phyloP scores from a whole-genome alignment of 2,888 invertebrate species.

The Nymphalis c-album region DNA sequence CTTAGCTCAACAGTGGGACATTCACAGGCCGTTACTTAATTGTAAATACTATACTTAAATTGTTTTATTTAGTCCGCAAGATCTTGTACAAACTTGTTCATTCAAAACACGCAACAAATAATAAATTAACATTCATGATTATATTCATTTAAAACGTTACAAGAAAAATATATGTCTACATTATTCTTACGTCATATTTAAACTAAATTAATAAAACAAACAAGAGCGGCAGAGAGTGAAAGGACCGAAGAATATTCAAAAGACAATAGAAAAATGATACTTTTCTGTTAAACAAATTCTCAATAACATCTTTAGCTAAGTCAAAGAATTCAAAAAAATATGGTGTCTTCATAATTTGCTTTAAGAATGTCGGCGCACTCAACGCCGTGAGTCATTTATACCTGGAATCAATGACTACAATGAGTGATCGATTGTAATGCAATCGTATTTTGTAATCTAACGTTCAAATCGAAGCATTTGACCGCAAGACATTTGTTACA shows the following conservation, averaged over 20 bases:
- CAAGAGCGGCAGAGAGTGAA: conserved; percentile 55
- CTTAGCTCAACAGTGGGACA: too few relatives aligned
- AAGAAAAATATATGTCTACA: conserved; percentile 41
- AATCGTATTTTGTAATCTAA: conserved; percentile 60
- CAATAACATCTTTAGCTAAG: conserved; percentile 47
- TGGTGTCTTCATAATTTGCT: conserved; percentile 26
- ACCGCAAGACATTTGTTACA: conserved; percentile 70
- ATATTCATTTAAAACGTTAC: neutral
- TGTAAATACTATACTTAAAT: too few relatives aligned
- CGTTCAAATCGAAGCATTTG: conserved; percentile 52
- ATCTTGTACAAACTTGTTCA: too few relatives aligned
- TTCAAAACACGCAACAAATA: too few relatives aligned
- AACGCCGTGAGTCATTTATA: conserved; percentile 40
- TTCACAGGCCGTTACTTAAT: too few relatives aligned
- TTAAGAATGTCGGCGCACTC: conserved; percentile 46
- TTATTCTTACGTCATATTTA: conserved; percentile 43
- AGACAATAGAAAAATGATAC: conserved; percentile 66
- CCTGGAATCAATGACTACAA: conserved; percentile 44
- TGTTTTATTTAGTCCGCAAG: too few relatives aligned
- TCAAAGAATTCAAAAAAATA: conserved; percentile 48
- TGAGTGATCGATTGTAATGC: conserved; percentile 55
- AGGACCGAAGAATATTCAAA: conserved; percentile 50
- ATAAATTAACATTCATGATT: too few relatives aligned
- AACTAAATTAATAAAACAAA: conserved; percentile 50
- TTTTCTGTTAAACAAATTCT: conserved; percentile 55